Conservation (phyloP, 2,888 invertebrate genomes). For the Leucophenga montana region DNA sequence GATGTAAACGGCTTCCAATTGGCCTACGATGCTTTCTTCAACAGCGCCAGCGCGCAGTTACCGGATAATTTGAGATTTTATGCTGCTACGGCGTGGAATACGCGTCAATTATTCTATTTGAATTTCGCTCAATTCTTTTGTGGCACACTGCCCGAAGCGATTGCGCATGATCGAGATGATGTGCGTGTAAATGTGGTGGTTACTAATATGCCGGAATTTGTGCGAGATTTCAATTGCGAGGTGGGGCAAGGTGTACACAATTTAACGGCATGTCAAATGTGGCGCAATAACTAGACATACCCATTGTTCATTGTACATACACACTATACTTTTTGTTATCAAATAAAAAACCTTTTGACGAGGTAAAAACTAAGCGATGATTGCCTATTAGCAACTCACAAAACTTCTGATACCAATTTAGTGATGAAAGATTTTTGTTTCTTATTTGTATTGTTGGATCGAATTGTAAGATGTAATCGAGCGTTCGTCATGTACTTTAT, state of each 20-base stretch:
- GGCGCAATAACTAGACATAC: slow-evolving; percentile 42
- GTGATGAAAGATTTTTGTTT: no score
- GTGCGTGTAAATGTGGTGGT: slow-evolving; percentile 56
- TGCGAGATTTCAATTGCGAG: slow-evolving; percentile 51
- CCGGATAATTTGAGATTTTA: slow-evolving; percentile 35
- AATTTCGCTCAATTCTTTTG: slow-evolving; percentile 68
- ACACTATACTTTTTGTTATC: no score
- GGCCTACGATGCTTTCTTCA: slow-evolving; percentile 58
- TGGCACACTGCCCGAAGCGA: slow-evolving; percentile 55
- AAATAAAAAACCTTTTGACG: no score
- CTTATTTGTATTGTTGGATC: no score
- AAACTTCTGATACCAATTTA: no score
- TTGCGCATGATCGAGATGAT: slow-evolving; percentile 63
- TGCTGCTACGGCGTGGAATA: slow-evolving; percentile 41
- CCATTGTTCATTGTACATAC: no score
- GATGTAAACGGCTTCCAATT: slow-evolving; percentile 63
- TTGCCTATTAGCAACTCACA: no score
- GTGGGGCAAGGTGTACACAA: slow-evolving; percentile 19
- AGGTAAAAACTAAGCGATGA: no score
- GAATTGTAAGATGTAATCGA: no score
- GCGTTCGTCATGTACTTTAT: no score
- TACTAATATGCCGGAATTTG: slow-evolving; percentile 56
- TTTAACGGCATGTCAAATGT: slow-evolving; percentile 50
- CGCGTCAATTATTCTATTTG: slow-evolving; percentile 54
- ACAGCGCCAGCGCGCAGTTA: slow-evolving; percentile 37